These are phyloP conservation scores for Panagrolaimus sp. DNA, from an alignment of 1,140 invertebrate genomes.

Conservation along the genomic window DNA sequence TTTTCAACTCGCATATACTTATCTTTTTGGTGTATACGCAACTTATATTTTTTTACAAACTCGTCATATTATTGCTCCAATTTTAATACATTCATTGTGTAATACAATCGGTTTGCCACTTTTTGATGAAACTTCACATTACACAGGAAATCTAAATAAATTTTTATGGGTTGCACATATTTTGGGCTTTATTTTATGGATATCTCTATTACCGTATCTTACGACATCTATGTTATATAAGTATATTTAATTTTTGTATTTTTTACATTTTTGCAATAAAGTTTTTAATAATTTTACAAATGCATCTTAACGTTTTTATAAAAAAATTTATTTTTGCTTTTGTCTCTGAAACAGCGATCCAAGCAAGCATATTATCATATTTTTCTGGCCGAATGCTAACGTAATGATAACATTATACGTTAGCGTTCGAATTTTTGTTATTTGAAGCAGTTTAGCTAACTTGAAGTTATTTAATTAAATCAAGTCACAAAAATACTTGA, in stretches of 20 bases:
- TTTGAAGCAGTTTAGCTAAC: too few species aligned
- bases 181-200: neutral
- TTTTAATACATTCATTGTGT: neutral
- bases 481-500: too few species aligned
- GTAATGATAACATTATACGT: too few species aligned
- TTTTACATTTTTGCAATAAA: neutral
- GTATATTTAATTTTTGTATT: neutral
- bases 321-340: too few species aligned
- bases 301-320: too few species aligned
- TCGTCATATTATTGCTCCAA: neutral
- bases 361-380: too few species aligned
- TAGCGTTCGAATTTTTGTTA: too few species aligned
- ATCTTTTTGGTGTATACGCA: slow-evolving; percentile 5
- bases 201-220: neutral
- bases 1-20: neutral
- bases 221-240: neutral
- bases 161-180: neutral
- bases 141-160: neutral
- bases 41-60: slow-evolving; percentile 3
- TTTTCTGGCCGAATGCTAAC: too few species aligned
- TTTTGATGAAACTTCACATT: neutral
- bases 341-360: too few species aligned
- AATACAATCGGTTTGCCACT: neutral
- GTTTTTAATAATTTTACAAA: too few species aligned
- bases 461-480: too few species aligned